A percentile compares a stretch with the other conserved stretches of the same genome.
These are phyloP conservation scores for Cacoxenus indagator DNA, from an alignment of 2,888 invertebrate species.

Conservation along the genomic window DNA sequence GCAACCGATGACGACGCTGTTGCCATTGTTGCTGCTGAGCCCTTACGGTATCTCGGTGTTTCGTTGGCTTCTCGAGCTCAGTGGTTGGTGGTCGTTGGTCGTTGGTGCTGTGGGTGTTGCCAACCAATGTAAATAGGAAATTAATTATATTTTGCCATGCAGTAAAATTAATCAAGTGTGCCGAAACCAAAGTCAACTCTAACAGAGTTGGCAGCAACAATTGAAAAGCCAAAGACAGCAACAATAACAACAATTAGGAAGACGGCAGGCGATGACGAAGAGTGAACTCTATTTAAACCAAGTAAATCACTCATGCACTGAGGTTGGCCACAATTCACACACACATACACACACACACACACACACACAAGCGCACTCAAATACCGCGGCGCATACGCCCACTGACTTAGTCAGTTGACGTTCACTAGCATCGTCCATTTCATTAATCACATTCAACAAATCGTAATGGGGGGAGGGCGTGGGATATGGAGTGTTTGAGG, in stretches of 20 bases:
- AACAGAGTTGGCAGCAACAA: neutral
- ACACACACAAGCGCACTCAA: neutral
- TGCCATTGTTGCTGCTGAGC: neutral
- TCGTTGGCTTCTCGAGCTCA: neutral
- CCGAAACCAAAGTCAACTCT: slow-evolving; percentile 23
- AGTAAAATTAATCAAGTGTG: slow-evolving; percentile 58
- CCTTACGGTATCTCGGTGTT: too few species aligned
- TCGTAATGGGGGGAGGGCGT: neutral
- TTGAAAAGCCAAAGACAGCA: slow-evolving; percentile 44
- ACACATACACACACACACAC: slow-evolving; percentile 4
- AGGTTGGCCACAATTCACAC: neutral
- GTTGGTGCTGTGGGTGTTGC: neutral
- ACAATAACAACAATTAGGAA: slow-evolving; percentile 14
- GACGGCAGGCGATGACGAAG: slow-evolving; percentile 31
- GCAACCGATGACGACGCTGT: neutral
- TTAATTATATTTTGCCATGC: slow-evolving; percentile 58
- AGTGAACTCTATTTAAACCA: slow-evolving; percentile 57
- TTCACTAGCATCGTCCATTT: slow-evolving; percentile 50
- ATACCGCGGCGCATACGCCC: slow-evolving; percentile 18
- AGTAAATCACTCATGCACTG: slow-evolving; percentile 16
- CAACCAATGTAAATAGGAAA: slow-evolving; percentile 49
- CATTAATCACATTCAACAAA: slow-evolving; percentile 61
- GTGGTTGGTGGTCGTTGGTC: neutral
- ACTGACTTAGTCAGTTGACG: slow-evolving; percentile 16
- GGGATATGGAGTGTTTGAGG: neutral